phyloP scores from a whole-genome alignment of 2,113 vertebrate genomes.

The Phyllostomus discolor region DNA sequence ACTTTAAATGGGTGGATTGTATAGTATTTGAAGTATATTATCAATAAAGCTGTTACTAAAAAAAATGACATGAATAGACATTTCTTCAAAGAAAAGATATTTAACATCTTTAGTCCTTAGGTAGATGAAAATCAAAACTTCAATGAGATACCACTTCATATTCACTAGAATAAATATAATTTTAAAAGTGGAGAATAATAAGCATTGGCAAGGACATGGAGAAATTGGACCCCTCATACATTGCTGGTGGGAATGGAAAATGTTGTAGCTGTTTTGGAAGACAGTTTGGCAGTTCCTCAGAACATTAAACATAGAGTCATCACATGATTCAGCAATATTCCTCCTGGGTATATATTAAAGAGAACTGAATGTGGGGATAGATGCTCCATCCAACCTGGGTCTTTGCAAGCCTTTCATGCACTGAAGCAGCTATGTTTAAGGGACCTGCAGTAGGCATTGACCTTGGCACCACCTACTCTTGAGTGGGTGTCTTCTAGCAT shows the following conservation, averaged over 20 bases:
- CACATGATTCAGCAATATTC: not conserved
- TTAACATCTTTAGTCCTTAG: not conserved
- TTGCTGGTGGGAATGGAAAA: not conserved
- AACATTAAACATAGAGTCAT: not conserved
- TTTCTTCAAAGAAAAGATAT: conserved; percentile 20
- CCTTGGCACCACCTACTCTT: no score
- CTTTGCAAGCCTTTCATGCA: no score
- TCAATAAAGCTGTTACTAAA: not conserved
- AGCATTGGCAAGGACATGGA: not conserved
- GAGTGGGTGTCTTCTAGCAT: no score
- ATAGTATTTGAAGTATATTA: not conserved
- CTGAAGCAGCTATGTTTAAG: no score
- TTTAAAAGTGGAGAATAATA: not conserved
- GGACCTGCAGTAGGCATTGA: no score
- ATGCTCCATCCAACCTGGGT: no score
- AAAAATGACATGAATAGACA: not conserved
- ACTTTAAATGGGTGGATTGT: not conserved
- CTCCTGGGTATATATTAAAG: not conserved
- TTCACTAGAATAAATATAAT: not conserved
- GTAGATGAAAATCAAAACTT: not conserved
- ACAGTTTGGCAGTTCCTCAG: not conserved
- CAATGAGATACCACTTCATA: not conserved
- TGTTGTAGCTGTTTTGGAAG: not conserved
- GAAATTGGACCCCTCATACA: not conserved
- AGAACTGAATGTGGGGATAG: not conserved